A percentile compares a stretch with the other conserved stretches of the same genome.
These are phyloP conservation scores for Gonocerus acuteangulatus DNA, from an alignment of 2,888 invertebrate species.

Conservation along the genomic window DNA sequence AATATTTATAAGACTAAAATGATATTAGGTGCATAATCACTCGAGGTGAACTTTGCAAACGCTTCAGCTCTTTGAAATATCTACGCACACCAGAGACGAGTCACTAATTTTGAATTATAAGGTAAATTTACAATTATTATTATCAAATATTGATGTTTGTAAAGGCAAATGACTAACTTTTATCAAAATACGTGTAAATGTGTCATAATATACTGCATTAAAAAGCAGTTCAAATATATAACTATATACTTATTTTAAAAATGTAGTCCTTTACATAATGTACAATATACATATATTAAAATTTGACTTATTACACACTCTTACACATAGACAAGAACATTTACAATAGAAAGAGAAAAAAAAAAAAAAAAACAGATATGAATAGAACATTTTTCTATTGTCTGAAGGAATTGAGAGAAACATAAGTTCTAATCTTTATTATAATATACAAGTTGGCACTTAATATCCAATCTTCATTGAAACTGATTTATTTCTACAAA, in stretches of 20 bases:
- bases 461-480: no score
- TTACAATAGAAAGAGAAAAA: no score
- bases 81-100: no score
- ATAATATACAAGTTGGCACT: no score
- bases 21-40: constrained; percentile 6
- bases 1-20: constrained; percentile 23
- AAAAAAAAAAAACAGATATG: no score
- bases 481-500: no score
- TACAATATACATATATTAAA: constrained; percentile 18
- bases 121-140: constrained; percentile 4
- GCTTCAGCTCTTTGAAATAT: no score
- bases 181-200: constrained; percentile 22
- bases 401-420: no score
- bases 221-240: constrained; percentile 6
- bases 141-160: constrained; percentile 15
- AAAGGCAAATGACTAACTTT: constrained; percentile 15
- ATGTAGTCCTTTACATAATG: constrained; percentile 22
- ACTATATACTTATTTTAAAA: constrained; percentile 12
- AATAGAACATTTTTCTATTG: no score
- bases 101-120: no score
- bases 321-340: no score
- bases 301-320: constrained; percentile 3
- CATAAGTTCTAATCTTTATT: no score
- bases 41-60: neutral
- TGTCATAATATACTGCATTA: constrained; percentile 12